Base-by-base conservation (phyloP, 2,797 vertebrate species). In the Sternotherus odoratus region DNA sequence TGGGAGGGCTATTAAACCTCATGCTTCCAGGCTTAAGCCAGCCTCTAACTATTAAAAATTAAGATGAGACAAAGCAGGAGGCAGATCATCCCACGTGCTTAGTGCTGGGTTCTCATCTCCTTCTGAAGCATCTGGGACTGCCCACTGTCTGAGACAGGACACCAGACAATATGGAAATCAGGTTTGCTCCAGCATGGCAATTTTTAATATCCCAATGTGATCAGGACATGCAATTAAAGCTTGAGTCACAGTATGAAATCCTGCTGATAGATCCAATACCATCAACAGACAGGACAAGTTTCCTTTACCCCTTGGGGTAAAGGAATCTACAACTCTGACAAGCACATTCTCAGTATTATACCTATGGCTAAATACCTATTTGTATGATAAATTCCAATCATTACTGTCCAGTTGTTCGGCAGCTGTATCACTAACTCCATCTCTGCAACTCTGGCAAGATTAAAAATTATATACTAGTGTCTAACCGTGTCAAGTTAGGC, bases 41-140 rank as follows among this genome's bases (percentile, higher is more conserved):
- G 90, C 81, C 90, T 33, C 63, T 82, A 77, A 89, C 56, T 86
- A 92, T 66, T 91, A 91, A 90, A 82, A 50, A 82, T 3, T 2
- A 12, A 26, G 36, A 87, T 90, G 83, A 92, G 91, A 83, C 84
- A 91, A 81, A 3, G 1, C 10, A 2, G 82, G 85, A 90, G 63
- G 85, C 39, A 92, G 91, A 93, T 92, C 89, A 87, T 83, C 82
- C 85, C 80, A 36, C 54, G 78, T 74, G 33, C 60, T 63, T n/a
- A n/a, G 3, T 33, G 57, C 30, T 17, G 15, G 8, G 39, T 91
- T 92, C 93, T 93, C 12, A 95, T 36, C 84, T 95, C 39, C 36
- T 75, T 91, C 83, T 66, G 81, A 95, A 89, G 86, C 79, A 91
- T 51, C 72, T 92, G 86, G 83, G 85, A 84, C 80, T 92, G 91